Evolutionary conservation across 2,797 vertebrate species (phyloP), one percentile per base, ranked within the genome.

Genomic region (Naso thynnoides): DNA sequence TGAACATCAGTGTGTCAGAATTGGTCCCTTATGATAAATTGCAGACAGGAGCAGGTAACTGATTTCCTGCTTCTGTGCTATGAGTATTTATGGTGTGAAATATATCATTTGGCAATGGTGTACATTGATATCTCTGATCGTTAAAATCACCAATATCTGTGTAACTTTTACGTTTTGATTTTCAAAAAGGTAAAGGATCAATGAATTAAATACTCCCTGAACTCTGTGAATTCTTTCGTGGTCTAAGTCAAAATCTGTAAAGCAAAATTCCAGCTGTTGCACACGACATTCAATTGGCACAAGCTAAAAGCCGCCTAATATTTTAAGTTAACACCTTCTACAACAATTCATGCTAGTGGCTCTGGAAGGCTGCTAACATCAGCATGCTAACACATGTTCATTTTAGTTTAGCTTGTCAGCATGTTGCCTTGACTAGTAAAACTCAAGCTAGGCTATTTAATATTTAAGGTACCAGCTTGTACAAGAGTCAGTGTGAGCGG

Each of bases 101-200:
- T 94, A 95, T 94, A 94, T 94, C 92, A 94, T 94, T 94, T 94
- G 92, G 89, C 92, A 88, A 91, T 92, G 87, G 89, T 95, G 94
- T 95, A 94, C 94, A 94, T 94, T 94, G 93, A 93, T 93, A 92
- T 94, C 92, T 91, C 93, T 93, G 91, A 94, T 91, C 82, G 91
- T 94, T 92, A 85, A n/a, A 95, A 91, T 93, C 93, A 94, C 87
- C 89, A 94, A 90, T 93, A 93, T 91, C 92, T 95, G 92, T 95
- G 92, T 94, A 92, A 92, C 88, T 92, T 91, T 92, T 92, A 89
- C 88, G 91, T 92, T 94, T 92, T 93, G 91, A 93, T 94, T 94
- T 94, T 90, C 91, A 92, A 92, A 91, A 92, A 92, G 92, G 89
- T 91, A 92, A 93, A 93, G 89, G 89, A 93, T 92, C 92, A 93